Evolutionary conservation across 1,140 invertebrate species (phyloP).

Genomic region (Anastatus disparis): DNA sequence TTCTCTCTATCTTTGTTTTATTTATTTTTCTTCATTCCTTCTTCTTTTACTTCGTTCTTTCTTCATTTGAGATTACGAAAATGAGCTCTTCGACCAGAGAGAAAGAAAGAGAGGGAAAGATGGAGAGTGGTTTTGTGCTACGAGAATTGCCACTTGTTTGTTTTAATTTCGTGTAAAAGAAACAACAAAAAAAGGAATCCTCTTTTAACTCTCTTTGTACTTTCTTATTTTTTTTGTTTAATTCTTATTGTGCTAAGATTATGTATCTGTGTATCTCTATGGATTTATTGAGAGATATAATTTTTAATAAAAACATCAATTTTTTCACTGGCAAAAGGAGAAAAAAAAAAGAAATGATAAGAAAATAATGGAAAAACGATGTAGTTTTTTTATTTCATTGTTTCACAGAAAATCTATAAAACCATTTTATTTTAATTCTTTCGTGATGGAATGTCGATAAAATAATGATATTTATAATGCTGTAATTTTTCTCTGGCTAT

Average conservation of each 20-base stretch:
- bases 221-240: constrained; percentile 5
- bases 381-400: background rate
- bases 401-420: background rate
- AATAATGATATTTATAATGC: background rate
- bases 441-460: background rate
- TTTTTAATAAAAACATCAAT: constrained; percentile 30
- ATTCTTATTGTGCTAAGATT: constrained; percentile 17
- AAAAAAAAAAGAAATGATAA: no score
- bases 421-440: no score
- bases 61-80: no score
- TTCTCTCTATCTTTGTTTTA: no score
- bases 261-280: constrained; percentile 15
- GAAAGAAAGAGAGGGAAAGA: no score
- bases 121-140: no score
- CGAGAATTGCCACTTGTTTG: background rate
- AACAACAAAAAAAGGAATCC: no score
- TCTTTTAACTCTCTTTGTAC: constrained; percentile 2
- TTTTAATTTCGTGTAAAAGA: no score
- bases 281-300: constrained; percentile 1
- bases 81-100: background rate
- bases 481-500: background rate
- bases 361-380: background rate
- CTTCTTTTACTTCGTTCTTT: no score
- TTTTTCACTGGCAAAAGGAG: constrained; percentile 25
- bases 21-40: no score